These are phyloP conservation scores for Ichneumoninae sp. DNA, from an alignment of 2,888 invertebrate species.

Conservation along the genomic window DNA sequence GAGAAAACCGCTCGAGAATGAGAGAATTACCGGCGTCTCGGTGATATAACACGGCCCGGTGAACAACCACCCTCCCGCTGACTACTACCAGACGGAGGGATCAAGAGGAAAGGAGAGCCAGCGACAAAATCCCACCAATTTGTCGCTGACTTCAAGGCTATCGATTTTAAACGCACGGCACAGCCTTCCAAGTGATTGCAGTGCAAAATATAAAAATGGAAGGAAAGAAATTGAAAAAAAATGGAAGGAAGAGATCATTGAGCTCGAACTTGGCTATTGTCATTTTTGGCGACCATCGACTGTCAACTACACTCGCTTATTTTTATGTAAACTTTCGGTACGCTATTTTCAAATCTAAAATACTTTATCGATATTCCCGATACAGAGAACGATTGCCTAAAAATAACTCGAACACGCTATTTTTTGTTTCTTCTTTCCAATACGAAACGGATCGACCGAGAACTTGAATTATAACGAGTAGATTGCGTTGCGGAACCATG, in stretches of 20 bases:
- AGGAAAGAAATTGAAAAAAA: conserved; percentile 16
- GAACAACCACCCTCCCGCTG: conserved; percentile 47
- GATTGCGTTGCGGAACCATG: conserved; percentile 8
- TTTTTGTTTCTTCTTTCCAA: neutral
- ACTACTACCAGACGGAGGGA: conserved; percentile 32
- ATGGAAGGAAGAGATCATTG: neutral
- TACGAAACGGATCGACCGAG: neutral
- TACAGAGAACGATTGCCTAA: neutral
- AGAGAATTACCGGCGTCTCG: conserved; percentile 65
- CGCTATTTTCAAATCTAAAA: no score
- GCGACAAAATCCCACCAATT: conserved; percentile 78
- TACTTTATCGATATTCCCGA: neutral
- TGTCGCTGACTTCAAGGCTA: conserved; percentile 73
- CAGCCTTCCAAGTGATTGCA: conserved; percentile 44
- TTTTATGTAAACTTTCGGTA: no score
- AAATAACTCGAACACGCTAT: neutral
- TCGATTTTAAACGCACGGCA: conserved; percentile 68
- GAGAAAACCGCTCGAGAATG: conserved; percentile 62
- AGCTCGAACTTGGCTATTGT: neutral
- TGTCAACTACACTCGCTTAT: no score
- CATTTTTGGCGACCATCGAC: neutral
- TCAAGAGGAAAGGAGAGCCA: conserved; percentile 61
- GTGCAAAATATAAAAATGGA: conserved; percentile 35
- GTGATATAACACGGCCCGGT: conserved; percentile 56
- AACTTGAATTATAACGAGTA: conserved; percentile 18